Percentiles rank a stretch among this genome's conserved stretches.
Conservation (phyloP, 2,113 vertebrate species). For the Myodes glareolus region DNA sequence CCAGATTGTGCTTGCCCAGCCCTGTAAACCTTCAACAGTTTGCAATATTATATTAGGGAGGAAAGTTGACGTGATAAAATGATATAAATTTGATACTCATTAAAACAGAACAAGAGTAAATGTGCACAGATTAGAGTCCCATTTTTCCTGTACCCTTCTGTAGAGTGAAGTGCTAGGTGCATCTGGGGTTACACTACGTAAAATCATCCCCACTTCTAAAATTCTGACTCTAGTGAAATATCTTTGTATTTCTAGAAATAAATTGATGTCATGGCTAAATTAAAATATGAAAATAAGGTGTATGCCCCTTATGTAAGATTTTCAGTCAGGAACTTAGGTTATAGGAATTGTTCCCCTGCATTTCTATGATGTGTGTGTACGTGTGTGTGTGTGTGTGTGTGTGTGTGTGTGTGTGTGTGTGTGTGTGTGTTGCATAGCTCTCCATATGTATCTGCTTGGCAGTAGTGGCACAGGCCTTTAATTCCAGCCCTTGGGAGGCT, state of each 20-base stretch:
- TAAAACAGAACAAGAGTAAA: not conserved
- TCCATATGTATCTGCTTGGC: too few relatives aligned
- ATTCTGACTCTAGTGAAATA: not conserved
- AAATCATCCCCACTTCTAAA: not conserved
- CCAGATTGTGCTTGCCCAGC: not conserved
- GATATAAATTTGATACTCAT: not conserved
- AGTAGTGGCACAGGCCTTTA: too few relatives aligned
- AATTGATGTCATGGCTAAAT: conserved; percentile 19
- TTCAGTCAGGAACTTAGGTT: not conserved
- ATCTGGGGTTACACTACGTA: not conserved
- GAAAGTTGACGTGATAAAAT: not conserved
- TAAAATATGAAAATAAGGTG: not conserved
- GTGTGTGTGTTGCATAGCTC: not conserved
- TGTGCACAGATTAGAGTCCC: not conserved
- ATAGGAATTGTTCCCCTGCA: not conserved
- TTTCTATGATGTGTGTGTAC: not conserved
- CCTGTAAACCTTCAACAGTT: not conserved
- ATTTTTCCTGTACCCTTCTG: not conserved
- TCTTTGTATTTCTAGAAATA: conserved; percentile 30
- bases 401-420: not conserved
- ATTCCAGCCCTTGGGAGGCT: too few relatives aligned
- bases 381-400: not conserved
- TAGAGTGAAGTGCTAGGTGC: not conserved
- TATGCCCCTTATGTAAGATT: not conserved
- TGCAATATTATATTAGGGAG: not conserved